Percentiles rank a stretch among this genome's conserved stretches.
phyloP scores from a whole-genome alignment of 1,140 invertebrate genomes.

The Acromyrmex heyeri region DNA sequence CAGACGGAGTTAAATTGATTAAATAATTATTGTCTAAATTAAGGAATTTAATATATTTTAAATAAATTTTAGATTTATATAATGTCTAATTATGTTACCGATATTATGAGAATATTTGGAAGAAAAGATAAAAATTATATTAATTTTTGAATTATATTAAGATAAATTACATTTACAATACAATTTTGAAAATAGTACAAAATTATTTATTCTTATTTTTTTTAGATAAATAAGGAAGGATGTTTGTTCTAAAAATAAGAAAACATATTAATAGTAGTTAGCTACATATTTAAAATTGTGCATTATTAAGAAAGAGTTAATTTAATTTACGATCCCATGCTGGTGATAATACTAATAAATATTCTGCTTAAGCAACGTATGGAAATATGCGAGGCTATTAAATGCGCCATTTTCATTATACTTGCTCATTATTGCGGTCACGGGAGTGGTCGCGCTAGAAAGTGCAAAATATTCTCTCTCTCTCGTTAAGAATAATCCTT shows the following conservation, averaged over 20 bases:
- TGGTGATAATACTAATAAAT: conserved; percentile 63
- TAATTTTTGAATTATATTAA: neutral
- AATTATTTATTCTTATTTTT: neutral
- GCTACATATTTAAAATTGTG: neutral
- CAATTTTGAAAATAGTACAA: neutral
- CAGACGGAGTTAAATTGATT: neutral
- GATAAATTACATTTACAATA: neutral
- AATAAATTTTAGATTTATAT: neutral
- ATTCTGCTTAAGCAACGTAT: conserved; percentile 45
- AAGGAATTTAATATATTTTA: neutral
- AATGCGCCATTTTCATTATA: conserved; percentile 68
- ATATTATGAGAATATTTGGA: neutral
- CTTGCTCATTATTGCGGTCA: conserved; percentile 57
- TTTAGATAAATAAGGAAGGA: too few relatives aligned
- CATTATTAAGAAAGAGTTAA: conserved; percentile 45
- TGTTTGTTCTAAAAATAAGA: neutral
- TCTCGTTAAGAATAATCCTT: conserved; percentile 72
- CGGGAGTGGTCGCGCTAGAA: conserved; percentile 27
- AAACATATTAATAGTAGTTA: neutral
- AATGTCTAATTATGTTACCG: neutral
- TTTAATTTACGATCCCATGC: conserved; percentile 9
- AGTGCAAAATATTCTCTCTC: conserved; percentile 68
- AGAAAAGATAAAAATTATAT: neutral
- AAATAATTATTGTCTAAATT: neutral
- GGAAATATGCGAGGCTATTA: conserved; percentile 56